Percentiles rank a stretch among this genome's conserved stretches.
Evolutionary conservation across 2,888 invertebrate genomes (phyloP).

Genomic region (Alentia gelatinosa): DNA sequence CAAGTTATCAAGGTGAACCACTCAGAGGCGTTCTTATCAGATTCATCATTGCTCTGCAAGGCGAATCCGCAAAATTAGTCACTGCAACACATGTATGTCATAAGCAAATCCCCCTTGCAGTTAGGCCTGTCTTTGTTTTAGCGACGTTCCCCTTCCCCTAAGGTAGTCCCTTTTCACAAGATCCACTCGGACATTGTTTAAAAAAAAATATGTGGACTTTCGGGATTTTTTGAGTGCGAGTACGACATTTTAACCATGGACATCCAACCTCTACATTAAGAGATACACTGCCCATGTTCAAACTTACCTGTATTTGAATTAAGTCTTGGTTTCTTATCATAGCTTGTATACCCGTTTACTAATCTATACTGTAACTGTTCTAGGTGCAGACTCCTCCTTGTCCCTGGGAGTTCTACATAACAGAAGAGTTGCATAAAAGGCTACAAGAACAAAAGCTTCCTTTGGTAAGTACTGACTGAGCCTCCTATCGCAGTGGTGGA

Average conservation of each 20-base stretch:
- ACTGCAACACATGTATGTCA: neutral
- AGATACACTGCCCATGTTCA: too few species aligned
- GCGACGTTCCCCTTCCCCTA: neutral
- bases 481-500: too few species aligned
- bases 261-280: too few species aligned
- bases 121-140: neutral
- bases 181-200: too few species aligned
- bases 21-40: neutral
- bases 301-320: too few species aligned
- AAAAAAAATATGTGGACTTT: too few species aligned
- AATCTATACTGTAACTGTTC: too few species aligned
- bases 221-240: too few species aligned
- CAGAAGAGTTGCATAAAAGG: slow-evolving; percentile 90
- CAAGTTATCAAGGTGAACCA: neutral
- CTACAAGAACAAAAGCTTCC: slow-evolving; percentile 79
- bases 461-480: neutral
- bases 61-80: neutral
- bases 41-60: neutral
- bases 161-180: too few species aligned
- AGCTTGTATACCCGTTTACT: too few species aligned
- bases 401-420: slow-evolving; percentile 96
- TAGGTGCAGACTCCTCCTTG: slow-evolving; percentile 93
- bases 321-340: too few species aligned
- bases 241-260: too few species aligned
- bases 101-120: neutral